Evolutionary conservation across 2,888 invertebrate genomes (phyloP).

Genomic region (Lasius platythorax): DNA sequence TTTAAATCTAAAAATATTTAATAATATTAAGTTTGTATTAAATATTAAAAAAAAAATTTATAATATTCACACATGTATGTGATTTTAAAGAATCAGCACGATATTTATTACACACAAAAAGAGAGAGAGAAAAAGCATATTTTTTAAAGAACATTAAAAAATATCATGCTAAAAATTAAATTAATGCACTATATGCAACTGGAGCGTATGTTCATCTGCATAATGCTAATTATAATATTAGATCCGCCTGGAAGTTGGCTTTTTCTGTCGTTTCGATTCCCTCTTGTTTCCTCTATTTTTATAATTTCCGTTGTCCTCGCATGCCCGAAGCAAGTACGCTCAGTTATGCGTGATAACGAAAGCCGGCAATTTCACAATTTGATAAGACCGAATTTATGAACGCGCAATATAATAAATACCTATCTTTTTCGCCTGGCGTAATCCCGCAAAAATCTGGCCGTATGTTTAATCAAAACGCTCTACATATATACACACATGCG

Average conservation of each 20-base stretch:
- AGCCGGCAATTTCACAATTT: slow-evolving; percentile 55
- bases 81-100: background rate
- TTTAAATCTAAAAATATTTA: background rate
- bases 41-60: background rate
- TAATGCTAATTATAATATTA: slow-evolving; percentile 43
- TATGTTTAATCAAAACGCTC: slow-evolving; percentile 44
- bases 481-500: background rate
- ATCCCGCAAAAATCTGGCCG: slow-evolving; percentile 31
- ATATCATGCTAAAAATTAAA: slow-evolving; percentile 31
- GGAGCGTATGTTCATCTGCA: slow-evolving; percentile 34
- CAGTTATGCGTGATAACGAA: slow-evolving; percentile 50
- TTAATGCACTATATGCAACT: slow-evolving; percentile 7
- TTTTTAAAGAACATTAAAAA: slow-evolving; percentile 5
- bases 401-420: slow-evolving; percentile 44
- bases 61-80: background rate
- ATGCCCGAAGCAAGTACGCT: slow-evolving; percentile 21
- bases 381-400: slow-evolving; percentile 52
- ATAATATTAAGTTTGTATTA: background rate
- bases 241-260: background rate
- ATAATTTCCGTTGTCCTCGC: slow-evolving; percentile 39
- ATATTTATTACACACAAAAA: background rate
- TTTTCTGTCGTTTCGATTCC: background rate
- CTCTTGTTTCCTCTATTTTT: slow-evolving; percentile 34
- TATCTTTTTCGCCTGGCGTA: slow-evolving; percentile 24
- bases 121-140: background rate